A percentile compares a stretch with the other conserved stretches of the same genome.
Evolutionary conservation across 2,888 invertebrate species (phyloP).

Genomic region (Xanthorhoe designata): DNA sequence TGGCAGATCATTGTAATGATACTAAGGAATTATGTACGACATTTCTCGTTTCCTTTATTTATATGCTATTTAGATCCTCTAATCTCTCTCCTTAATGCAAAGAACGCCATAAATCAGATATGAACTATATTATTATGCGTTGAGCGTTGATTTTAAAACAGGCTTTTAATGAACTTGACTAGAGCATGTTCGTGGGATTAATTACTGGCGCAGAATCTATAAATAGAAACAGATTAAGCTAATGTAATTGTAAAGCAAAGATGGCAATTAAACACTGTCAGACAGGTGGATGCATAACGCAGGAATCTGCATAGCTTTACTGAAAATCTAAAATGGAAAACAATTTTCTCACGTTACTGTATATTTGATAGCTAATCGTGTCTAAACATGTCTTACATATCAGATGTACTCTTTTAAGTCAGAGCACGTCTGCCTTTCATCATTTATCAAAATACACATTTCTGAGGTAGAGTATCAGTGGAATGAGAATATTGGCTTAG

Average conservation of each 20-base stretch:
- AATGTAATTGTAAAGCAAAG: too few species aligned
- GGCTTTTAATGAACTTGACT: conserved; percentile 2
- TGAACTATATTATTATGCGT: too few species aligned
- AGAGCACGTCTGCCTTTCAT: conserved; percentile 20
- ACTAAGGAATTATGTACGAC: too few species aligned
- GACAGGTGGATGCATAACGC: too few species aligned
- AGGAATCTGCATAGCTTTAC: not conserved
- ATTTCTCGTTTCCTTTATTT: too few species aligned
- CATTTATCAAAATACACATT: conserved; percentile 27
- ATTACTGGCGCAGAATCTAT: conserved; percentile 5
- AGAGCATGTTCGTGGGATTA: conserved; percentile 6
- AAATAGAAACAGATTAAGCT: conserved; percentile 7
- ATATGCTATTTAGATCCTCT: too few species aligned
- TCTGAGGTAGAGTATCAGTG: conserved; percentile 16
- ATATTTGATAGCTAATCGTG: not conserved
- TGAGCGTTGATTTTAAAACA: not conserved
- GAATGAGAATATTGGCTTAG: conserved; percentile 38
- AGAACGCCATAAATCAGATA: too few species aligned
- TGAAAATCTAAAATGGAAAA: not conserved
- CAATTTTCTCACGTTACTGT: not conserved
- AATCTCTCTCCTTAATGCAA: too few species aligned
- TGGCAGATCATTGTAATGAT: too few species aligned
- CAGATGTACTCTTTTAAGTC: conserved; percentile 5
- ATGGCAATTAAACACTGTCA: too few species aligned
- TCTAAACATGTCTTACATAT: not conserved